Conservation (phyloP, 1,140 invertebrate genomes). For the Zelostemma sp. region DNA sequence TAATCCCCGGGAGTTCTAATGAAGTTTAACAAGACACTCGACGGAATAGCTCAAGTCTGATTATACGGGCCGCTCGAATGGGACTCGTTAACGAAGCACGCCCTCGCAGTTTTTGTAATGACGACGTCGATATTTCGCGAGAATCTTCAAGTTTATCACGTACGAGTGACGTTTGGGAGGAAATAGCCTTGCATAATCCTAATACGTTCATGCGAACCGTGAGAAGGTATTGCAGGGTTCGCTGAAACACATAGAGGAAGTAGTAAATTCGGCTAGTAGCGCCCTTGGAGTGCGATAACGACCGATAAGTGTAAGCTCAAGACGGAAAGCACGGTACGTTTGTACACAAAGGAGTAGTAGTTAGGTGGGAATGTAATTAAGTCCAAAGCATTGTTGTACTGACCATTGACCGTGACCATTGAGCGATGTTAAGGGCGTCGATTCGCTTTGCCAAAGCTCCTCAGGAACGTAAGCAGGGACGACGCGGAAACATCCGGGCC, state of each 20-base stretch:
- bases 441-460: constrained; percentile 45
- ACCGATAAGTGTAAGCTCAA: constrained; percentile 38
- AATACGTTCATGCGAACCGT: neutral
- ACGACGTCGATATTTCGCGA: too few relatives aligned
- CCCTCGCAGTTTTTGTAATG: too few relatives aligned
- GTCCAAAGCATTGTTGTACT: constrained; percentile 54
- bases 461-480: constrained; percentile 30
- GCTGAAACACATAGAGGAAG: constrained; percentile 21
- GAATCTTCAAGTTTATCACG: too few relatives aligned
- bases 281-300: constrained; percentile 35
- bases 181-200: constrained; percentile 9
- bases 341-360: constrained; percentile 41
- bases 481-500: constrained; percentile 16
- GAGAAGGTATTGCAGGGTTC: neutral
- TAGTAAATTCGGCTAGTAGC: constrained; percentile 29
- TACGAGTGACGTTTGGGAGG: neutral
- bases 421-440: constrained; percentile 52
- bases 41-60: too few relatives aligned
- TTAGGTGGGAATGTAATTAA: constrained; percentile 60
- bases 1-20: too few relatives aligned
- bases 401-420: constrained; percentile 58
- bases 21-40: too few relatives aligned
- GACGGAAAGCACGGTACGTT: constrained; percentile 43
- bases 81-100: too few relatives aligned
- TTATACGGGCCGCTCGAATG: too few relatives aligned